phyloP scores from a whole-genome alignment of 2,888 invertebrate genomes.

The Girardia tigrina region DNA sequence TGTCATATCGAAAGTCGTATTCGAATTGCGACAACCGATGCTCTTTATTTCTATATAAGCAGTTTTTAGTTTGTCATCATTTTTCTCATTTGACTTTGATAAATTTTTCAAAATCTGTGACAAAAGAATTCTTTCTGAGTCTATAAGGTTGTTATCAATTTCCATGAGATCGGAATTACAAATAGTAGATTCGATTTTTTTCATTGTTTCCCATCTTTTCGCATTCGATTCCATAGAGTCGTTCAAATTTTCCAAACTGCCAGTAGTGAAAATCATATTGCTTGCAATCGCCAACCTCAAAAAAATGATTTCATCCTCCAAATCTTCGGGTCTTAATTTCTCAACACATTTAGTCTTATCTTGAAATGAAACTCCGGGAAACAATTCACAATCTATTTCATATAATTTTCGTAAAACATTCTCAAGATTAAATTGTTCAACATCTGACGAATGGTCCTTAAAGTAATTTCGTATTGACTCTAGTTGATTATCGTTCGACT shows the following conservation, averaged over 20 bases:
- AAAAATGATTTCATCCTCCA: neutral
- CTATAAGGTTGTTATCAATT: neutral
- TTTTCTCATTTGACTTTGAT: neutral
- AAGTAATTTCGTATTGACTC: neutral
- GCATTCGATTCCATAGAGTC: neutral
- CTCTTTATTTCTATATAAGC: neutral
- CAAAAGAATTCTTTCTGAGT: neutral
- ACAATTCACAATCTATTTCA: neutral
- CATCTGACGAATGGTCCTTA: neutral
- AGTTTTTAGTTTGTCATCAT: neutral
- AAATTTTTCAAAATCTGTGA: neutral
- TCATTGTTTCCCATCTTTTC: neutral
- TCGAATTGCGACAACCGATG: neutral
- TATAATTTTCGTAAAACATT: neutral
- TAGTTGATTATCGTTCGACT: neutral
- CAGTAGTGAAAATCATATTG: neutral
- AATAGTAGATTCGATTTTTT: neutral
- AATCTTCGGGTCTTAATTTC: neutral
- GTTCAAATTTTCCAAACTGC: neutral
- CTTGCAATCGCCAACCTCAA: neutral
- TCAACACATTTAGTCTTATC: neutral
- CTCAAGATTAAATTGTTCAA: neutral
- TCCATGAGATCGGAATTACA: neutral
- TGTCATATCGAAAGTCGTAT: neutral
- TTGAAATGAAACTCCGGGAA: neutral